A percentile compares a stretch with the other conserved stretches of the same genome.
Evolutionary conservation across 1,140 invertebrate species (phyloP).

Genomic region (Coptotermes formosanus): DNA sequence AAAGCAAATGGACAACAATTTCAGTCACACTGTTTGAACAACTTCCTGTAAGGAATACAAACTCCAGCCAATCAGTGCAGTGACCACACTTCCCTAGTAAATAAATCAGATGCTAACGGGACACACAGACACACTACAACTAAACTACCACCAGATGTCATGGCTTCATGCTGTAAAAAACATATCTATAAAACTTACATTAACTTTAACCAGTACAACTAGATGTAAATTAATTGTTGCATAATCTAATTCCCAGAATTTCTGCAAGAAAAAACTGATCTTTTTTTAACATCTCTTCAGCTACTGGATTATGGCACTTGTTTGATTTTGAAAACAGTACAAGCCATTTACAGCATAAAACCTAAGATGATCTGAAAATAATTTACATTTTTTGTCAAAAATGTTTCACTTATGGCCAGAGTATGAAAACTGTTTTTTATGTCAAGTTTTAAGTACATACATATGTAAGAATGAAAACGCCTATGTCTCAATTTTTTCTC

Average conservation of each 20-base stretch:
- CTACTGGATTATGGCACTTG: too few species aligned
- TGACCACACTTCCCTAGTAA: neutral
- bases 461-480: too few species aligned
- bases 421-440: too few species aligned
- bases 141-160: constrained; percentile 11
- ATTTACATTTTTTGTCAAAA: too few species aligned
- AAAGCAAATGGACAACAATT: neutral
- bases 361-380: too few species aligned
- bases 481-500: constrained; percentile 3
- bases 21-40: neutral
- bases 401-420: too few species aligned
- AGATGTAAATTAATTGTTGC: neutral
- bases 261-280: constrained; percentile 2
- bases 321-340: too few species aligned
- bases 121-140: constrained; percentile 4
- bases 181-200: neutral
- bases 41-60: neutral
- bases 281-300: neutral
- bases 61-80: neutral
- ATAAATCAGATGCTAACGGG: neutral
- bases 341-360: too few species aligned
- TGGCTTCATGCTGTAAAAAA: neutral
- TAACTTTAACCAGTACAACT: neutral
- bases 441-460: too few species aligned
- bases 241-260: neutral